Percentiles rank a stretch among this genome's conserved stretches.
Conservation (phyloP, 1,140 invertebrate genomes). For the Cyphomyrmex costatus region DNA sequence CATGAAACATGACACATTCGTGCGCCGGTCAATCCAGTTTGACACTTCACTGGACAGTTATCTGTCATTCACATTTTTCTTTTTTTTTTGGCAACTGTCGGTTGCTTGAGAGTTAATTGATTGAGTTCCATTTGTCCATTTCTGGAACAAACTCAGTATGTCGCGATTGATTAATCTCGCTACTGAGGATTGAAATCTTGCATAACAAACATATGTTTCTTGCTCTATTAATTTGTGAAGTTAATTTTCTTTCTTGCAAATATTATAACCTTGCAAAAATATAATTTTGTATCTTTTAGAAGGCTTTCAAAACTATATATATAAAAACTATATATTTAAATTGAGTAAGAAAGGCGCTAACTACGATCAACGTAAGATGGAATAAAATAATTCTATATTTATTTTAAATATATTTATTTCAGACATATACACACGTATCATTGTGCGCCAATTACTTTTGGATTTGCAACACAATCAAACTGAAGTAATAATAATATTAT, state of each 20-base stretch:
- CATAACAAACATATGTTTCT: not conserved
- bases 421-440: no score
- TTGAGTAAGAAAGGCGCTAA: no score
- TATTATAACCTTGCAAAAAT: not conserved
- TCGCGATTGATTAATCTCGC: conserved; percentile 36
- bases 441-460: no score
- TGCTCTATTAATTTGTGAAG: not conserved
- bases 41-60: conserved; percentile 20
- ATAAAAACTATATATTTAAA: no score
- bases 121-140: conserved; percentile 28
- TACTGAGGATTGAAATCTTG: not conserved
- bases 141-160: not conserved
- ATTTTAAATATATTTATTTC: no score
- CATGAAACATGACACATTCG: conserved; percentile 25
- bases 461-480: no score
- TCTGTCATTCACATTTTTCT: conserved; percentile 14
- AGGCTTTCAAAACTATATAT: no score
- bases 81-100: conserved; percentile 16
- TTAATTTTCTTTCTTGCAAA: conserved; percentile 15
- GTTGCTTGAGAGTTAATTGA: conserved; percentile 35
- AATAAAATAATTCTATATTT: no score
- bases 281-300: no score
- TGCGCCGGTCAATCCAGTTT: conserved; percentile 36
- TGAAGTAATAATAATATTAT: no score
- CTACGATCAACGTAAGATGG: no score